Percentiles rank a stretch among this genome's conserved stretches.
Conservation (phyloP, 2,113 vertebrate genomes). For the Danio rerio region DNA sequence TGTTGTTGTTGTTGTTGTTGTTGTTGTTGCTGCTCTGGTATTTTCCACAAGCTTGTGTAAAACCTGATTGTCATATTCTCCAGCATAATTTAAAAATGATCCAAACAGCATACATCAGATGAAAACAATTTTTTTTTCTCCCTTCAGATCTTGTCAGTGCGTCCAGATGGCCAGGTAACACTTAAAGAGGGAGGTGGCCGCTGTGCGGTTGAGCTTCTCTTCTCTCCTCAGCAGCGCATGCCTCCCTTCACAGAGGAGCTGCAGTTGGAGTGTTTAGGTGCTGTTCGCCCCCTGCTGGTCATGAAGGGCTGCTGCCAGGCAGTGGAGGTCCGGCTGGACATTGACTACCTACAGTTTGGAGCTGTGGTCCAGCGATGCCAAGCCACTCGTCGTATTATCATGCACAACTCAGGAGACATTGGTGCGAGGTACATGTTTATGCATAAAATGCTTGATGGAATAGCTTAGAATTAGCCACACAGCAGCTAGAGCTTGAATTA, state of each 20-base stretch:
- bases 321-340: constrained; percentile 80
- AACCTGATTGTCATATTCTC: too few species aligned
- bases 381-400: constrained; percentile 70
- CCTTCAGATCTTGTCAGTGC: constrained; percentile 67
- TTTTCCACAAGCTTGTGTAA: too few species aligned
- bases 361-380: constrained; percentile 76
- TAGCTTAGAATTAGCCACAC: too few species aligned
- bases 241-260: constrained; percentile 79
- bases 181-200: constrained; percentile 75
- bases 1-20: too few species aligned
- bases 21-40: too few species aligned
- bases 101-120: too few species aligned
- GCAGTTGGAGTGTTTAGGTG: constrained; percentile 75
- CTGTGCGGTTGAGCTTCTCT: constrained; percentile 78
- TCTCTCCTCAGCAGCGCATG: constrained; percentile 74
- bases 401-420: constrained; percentile 82
- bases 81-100: too few species aligned
- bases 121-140: neutral
- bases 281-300: constrained; percentile 78
- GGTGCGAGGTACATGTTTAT: constrained; percentile 75
- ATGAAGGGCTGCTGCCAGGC: constrained; percentile 84
- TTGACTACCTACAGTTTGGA: constrained; percentile 83
- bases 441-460: too few species aligned
- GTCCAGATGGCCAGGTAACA: constrained; percentile 69
- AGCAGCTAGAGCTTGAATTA: too few species aligned